Evolutionary conservation across 2,113 vertebrate genomes (phyloP).

Genomic region (Myotis yumanensis): DNA sequence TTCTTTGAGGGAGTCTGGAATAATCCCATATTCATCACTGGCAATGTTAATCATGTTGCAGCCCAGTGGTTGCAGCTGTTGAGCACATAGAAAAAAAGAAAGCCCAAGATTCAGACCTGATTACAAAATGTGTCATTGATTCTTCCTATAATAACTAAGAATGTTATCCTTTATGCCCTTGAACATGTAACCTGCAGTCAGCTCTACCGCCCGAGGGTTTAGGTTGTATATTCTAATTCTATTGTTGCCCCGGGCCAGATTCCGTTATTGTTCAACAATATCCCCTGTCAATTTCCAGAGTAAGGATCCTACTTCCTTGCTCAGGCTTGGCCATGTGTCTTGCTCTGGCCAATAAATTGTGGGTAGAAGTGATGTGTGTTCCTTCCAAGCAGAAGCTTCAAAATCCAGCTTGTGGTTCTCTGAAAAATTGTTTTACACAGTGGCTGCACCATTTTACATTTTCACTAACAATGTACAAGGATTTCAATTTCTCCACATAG

Average conservation of each 20-base stretch:
- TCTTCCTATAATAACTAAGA: not conserved
- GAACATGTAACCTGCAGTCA: not conserved
- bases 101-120: not conserved
- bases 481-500: not conserved
- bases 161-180: too few relatives aligned
- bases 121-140: not conserved
- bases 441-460: not conserved
- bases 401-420: not conserved
- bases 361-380: not conserved
- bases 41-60: conserved; percentile 92
- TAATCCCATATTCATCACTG: conserved; percentile 93
- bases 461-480: not conserved
- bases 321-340: not conserved
- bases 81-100: conserved; percentile 31
- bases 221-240: not conserved
- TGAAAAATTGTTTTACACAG: not conserved
- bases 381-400: not conserved
- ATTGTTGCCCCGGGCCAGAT: not conserved
- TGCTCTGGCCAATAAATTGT: not conserved
- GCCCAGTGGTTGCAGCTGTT: conserved; percentile 91
- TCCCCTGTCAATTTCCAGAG: not conserved
- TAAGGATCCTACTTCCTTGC: not conserved
- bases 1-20: conserved; percentile 88
- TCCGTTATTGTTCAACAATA: not conserved
- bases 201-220: not conserved